phyloP scores from a whole-genome alignment of 2,113 vertebrate species.

The Centropus bengalensis region DNA sequence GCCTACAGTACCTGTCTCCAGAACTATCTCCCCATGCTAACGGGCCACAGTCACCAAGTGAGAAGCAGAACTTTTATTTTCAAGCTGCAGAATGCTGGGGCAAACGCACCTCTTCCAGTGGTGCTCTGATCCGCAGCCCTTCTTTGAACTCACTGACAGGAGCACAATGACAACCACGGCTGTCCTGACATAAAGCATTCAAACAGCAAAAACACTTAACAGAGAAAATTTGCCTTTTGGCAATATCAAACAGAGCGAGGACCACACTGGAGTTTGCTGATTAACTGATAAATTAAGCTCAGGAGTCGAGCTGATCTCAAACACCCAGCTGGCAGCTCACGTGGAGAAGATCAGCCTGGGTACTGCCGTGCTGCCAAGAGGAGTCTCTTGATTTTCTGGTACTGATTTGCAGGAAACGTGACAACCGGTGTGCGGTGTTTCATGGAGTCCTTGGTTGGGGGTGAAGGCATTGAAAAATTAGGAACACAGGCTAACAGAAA shows the following conservation, averaged over 20 bases:
- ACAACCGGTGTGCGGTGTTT: rapidly evolving
- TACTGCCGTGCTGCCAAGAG: background rate
- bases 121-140: background rate
- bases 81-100: background rate
- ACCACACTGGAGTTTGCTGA: background rate
- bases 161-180: background rate
- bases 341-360: background rate
- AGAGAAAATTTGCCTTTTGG: background rate
- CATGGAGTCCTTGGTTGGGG: background rate
- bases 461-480: background rate
- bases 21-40: background rate
- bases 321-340: background rate
- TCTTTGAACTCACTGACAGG: background rate
- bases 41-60: background rate
- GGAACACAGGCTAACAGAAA: background rate
- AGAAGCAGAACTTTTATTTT: background rate
- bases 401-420: background rate
- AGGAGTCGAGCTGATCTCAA: background rate
- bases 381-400: background rate
- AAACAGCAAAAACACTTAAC: background rate
- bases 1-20: background rate
- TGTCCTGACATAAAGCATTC: background rate
- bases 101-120: background rate
- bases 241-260: background rate
- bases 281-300: background rate